Evolutionary conservation across 2,797 vertebrate species (phyloP).

Genomic region (Chaunax sp.): DNA sequence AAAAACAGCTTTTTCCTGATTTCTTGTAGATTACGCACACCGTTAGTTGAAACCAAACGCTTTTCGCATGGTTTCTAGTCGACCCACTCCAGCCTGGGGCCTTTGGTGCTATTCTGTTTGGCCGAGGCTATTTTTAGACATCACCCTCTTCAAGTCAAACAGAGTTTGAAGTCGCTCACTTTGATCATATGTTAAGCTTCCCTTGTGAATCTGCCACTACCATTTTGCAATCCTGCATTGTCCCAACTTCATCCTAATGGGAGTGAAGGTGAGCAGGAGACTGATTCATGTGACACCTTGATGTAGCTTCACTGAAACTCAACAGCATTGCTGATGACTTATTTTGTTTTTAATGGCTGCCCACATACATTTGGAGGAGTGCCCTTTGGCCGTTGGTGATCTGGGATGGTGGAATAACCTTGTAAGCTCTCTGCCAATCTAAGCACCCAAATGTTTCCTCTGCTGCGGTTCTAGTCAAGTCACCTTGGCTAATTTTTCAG

Average conservation of each 20-base stretch:
- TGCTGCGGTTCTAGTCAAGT: background rate
- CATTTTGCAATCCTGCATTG: slow-evolving; percentile 21
- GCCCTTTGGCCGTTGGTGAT: background rate
- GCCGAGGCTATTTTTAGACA: slow-evolving; percentile 56
- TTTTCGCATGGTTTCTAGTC: background rate
- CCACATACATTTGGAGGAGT: background rate
- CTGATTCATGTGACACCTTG: slow-evolving; percentile 7
- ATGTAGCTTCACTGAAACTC: slow-evolving; percentile 14
- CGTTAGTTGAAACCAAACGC: background rate
- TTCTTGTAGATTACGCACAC: no score
- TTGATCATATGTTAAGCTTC: slow-evolving; percentile 11
- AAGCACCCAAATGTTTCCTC: slow-evolving; percentile 30
- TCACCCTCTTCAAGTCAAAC: slow-evolving; percentile 34
- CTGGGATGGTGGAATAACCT: slow-evolving; percentile 1
- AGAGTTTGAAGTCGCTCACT: slow-evolving; percentile 53
- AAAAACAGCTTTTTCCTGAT: no score
- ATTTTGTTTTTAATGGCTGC: slow-evolving; percentile 7
- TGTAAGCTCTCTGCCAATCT: background rate
- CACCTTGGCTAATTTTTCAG: background rate
- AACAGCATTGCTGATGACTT: background rate
- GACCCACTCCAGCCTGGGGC: background rate
- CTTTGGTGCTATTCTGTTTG: slow-evolving; percentile 8
- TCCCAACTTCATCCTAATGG: slow-evolving; percentile 24
- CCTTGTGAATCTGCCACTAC: slow-evolving; percentile 4
- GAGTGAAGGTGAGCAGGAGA: slow-evolving; percentile 3